Conservation (phyloP, 1,140 invertebrate species). For the Drosophila mojavensis region DNA sequence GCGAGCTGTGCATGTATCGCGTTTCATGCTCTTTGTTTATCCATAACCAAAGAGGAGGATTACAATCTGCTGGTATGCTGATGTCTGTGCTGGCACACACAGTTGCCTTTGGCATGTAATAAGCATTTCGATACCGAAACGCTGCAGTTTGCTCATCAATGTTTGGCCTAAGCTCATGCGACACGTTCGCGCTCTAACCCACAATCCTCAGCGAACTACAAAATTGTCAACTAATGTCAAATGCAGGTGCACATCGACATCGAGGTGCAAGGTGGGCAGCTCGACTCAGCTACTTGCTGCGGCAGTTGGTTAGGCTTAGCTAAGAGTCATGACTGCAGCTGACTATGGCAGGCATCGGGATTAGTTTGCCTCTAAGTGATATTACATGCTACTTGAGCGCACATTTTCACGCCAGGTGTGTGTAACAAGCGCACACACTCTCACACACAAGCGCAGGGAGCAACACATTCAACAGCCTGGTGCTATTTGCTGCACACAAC, state of each 20-base stretch:
- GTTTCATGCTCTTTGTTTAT: slow-evolving; percentile 4
- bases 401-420: slow-evolving; percentile 18
- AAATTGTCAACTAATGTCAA: slow-evolving; percentile 51
- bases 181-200: slow-evolving; percentile 1
- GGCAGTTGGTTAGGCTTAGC: slow-evolving; percentile 29
- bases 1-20: too few relatives aligned
- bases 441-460: neutral
- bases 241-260: slow-evolving; percentile 18
- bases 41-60: slow-evolving; percentile 4
- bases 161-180: slow-evolving; percentile 25
- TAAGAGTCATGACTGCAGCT: slow-evolving; percentile 33
- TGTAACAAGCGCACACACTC: slow-evolving; percentile 8
- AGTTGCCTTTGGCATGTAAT: slow-evolving; percentile 24
- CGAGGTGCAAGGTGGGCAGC: slow-evolving; percentile 2
- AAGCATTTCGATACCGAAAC: slow-evolving; percentile 33
- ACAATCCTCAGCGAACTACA: slow-evolving; percentile 17
- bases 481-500: slow-evolving; percentile 14
- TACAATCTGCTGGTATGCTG: slow-evolving; percentile 23
- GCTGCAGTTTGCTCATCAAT: slow-evolving; percentile 29
- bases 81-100: neutral
- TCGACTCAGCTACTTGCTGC: slow-evolving; percentile 1
- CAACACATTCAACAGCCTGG: slow-evolving; percentile 5
- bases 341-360: slow-evolving; percentile 41
- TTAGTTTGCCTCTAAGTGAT: slow-evolving; percentile 67
- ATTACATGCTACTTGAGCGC: slow-evolving; percentile 61